Evolutionary conservation across 2,888 invertebrate genomes (phyloP).

Genomic region (Capitulum mitella): DNA sequence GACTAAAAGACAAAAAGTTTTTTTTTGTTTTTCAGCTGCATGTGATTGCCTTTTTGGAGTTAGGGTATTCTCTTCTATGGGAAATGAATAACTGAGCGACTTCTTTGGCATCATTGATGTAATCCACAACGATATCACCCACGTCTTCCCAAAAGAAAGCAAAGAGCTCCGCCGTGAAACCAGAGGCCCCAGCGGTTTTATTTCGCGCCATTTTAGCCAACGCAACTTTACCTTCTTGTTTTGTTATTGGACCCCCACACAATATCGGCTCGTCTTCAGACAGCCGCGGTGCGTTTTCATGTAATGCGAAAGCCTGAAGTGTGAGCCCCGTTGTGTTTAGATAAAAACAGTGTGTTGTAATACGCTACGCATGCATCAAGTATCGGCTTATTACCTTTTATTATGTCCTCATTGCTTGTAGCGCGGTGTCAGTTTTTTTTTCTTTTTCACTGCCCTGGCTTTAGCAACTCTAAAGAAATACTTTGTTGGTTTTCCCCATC

Average conservation of each 20-base stretch:
- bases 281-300: not conserved
- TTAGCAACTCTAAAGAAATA: not conserved
- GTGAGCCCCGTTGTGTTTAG: not conserved
- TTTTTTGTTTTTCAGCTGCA: not conserved
- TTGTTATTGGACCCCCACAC: not conserved
- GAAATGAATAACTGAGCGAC: not conserved
- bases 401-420: not conserved
- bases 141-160: not conserved
- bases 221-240: not conserved
- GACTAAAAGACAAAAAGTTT: not conserved
- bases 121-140: not conserved
- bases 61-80: not conserved
- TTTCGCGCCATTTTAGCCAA: not conserved
- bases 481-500: not conserved
- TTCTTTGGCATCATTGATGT: not conserved
- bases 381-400: not conserved
- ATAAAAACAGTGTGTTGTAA: not conserved
- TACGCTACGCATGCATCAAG: not conserved
- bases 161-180: not conserved
- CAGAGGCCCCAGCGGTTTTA: not conserved
- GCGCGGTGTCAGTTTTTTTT: not conserved
- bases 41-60: not conserved
- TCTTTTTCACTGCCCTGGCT: not conserved
- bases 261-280: not conserved
- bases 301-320: not conserved